Conservation (phyloP, 2,113 vertebrate species). For the Pangasianodon gigas region DNA sequence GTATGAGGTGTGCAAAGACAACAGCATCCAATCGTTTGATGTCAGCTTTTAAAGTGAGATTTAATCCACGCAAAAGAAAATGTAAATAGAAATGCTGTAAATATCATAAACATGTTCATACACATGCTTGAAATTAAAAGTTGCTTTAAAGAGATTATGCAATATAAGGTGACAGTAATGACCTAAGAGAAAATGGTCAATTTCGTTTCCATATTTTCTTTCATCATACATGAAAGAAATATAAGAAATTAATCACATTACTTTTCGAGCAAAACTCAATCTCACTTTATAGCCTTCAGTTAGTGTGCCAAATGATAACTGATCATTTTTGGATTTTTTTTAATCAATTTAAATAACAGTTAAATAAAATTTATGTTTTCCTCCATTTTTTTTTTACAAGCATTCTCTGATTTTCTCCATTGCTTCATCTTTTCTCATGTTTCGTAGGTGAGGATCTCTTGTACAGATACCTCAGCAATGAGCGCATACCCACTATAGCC, state of each 20-base stretch:
- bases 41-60: neutral
- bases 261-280: neutral
- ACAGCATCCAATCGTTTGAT: neutral
- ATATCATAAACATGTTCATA: neutral
- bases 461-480: constrained; percentile 90
- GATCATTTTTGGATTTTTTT: neutral
- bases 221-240: neutral
- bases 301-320: neutral
- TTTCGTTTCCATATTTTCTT: neutral
- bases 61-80: neutral
- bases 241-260: neutral
- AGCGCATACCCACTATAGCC: constrained; percentile 83
- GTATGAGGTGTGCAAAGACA: constrained; percentile 61
- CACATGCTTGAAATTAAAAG: neutral
- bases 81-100: neutral
- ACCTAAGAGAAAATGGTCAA: neutral
- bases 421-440: neutral
- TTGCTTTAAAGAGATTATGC: neutral
- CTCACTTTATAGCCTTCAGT: neutral
- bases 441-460: constrained; percentile 78
- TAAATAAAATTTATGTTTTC: neutral
- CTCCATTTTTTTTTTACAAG: neutral
- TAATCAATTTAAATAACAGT: neutral
- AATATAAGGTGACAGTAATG: neutral
- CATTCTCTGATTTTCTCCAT: neutral